Conservation (phyloP, 2,888 invertebrate species). For the Artemia sinica region DNA sequence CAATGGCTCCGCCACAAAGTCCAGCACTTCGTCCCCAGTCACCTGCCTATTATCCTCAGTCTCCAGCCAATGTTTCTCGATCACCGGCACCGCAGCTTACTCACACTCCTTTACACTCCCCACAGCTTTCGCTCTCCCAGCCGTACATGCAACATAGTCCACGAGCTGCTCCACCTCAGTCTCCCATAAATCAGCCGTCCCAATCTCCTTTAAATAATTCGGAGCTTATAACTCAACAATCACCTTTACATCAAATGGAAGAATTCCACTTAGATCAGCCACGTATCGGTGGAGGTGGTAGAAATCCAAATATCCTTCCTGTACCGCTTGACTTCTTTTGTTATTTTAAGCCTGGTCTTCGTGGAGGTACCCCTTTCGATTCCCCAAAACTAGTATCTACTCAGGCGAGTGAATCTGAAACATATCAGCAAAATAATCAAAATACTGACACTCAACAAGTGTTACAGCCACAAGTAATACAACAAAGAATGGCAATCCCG, state of each 20-base stretch:
- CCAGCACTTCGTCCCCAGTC: conserved; percentile 4
- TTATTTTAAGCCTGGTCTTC: conserved; percentile 1
- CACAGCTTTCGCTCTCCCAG: conserved; percentile 4
- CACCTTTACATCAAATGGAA: conserved; percentile 19
- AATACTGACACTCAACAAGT: not conserved
- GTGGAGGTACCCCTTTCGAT: not conserved
- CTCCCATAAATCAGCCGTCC: not conserved
- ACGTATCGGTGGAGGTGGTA: conserved; percentile 6
- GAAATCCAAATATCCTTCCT: not conserved
- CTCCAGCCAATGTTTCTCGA: not conserved
- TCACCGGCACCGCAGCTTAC: conserved; percentile 8
- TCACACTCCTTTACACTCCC: not conserved
- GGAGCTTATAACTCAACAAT: conserved; percentile 23
- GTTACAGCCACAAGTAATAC: not conserved
- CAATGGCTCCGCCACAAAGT: conserved; percentile 6
- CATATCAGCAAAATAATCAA: not conserved
- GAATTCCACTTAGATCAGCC: conserved; percentile 26
- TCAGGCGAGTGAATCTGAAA: not conserved
- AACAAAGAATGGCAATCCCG: conserved; percentile 11
- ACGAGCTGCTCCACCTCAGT: conserved; percentile 17
- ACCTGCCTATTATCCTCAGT: not conserved
- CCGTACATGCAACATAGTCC: not conserved
- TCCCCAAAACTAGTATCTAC: not conserved
- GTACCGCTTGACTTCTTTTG: not conserved
- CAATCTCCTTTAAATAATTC: conserved; percentile 21